Evolutionary conservation across 2,113 vertebrate species (phyloP).

Genomic region (Menura novaehollandiae): DNA sequence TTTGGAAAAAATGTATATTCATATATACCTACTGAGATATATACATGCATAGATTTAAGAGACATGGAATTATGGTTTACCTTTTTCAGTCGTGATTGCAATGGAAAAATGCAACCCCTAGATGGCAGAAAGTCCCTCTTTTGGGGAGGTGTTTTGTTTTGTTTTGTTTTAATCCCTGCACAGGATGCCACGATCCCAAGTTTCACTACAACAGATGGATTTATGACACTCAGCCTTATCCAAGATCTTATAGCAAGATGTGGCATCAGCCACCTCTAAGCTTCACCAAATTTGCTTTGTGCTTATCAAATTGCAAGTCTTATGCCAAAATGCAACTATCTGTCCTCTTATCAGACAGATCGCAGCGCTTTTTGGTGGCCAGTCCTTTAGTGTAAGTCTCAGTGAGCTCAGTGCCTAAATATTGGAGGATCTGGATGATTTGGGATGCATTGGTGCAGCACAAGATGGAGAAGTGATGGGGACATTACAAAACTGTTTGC

Average conservation of each 20-base stretch:
- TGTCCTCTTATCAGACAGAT: background rate
- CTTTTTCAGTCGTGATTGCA: background rate
- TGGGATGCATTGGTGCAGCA: background rate
- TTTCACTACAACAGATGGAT: background rate
- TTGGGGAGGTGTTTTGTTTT: background rate
- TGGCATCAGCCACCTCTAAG: background rate
- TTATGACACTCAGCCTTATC: background rate
- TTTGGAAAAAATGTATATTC: accelerated
- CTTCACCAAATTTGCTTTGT: background rate
- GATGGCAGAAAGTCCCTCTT: slow-evolving; percentile 39
- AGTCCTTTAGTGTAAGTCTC: background rate
- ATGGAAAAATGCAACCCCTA: background rate
- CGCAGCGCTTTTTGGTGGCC: background rate
- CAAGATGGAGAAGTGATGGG: accelerated
- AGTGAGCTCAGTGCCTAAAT: background rate
- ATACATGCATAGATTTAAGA: background rate
- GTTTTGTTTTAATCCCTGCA: background rate
- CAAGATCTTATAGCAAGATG: background rate
- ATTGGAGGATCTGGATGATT: background rate
- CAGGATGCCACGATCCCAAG: background rate
- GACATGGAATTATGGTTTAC: background rate
- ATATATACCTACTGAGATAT: background rate
- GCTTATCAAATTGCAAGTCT: background rate
- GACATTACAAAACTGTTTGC: background rate
- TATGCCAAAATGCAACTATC: background rate